A percentile compares a stretch with the other conserved stretches of the same genome.
phyloP scores from a whole-genome alignment of 2,113 vertebrate genomes.

The Falco punctatus region DNA sequence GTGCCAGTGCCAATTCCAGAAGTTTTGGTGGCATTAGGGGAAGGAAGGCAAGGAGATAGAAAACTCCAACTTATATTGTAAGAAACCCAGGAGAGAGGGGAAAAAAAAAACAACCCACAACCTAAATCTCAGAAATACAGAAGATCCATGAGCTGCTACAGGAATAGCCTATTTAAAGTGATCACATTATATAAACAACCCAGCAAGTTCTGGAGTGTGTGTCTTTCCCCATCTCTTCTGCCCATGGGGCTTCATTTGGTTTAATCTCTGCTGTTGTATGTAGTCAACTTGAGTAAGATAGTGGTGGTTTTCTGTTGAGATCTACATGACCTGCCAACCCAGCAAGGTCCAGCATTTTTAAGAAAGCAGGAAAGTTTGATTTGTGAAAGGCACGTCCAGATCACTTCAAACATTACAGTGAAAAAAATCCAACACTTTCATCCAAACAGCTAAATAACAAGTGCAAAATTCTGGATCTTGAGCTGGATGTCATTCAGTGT shows the following conservation, averaged over 20 bases:
- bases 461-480: background rate
- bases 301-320: background rate
- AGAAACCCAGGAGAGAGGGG: background rate
- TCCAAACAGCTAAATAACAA: background rate
- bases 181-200: slow-evolving; percentile 48
- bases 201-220: background rate
- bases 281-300: background rate
- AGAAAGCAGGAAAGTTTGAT: background rate
- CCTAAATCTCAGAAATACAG: background rate
- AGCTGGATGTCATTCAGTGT: background rate
- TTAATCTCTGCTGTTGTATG: background rate
- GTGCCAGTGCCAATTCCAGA: slow-evolving; percentile 8
- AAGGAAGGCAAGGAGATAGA: background rate
- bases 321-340: background rate
- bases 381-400: background rate
- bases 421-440: background rate
- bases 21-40: slow-evolving; percentile 7
- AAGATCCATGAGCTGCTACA: background rate
- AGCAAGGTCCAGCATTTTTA: background rate
- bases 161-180: slow-evolving; percentile 44
- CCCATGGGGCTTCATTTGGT: background rate
- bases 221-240: background rate
- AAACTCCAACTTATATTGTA: background rate
- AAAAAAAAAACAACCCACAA: background rate
- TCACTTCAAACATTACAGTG: background rate